Evolutionary conservation across 2,113 vertebrate genomes (phyloP).

Genomic region (Tychaedon coryphoeus): DNA sequence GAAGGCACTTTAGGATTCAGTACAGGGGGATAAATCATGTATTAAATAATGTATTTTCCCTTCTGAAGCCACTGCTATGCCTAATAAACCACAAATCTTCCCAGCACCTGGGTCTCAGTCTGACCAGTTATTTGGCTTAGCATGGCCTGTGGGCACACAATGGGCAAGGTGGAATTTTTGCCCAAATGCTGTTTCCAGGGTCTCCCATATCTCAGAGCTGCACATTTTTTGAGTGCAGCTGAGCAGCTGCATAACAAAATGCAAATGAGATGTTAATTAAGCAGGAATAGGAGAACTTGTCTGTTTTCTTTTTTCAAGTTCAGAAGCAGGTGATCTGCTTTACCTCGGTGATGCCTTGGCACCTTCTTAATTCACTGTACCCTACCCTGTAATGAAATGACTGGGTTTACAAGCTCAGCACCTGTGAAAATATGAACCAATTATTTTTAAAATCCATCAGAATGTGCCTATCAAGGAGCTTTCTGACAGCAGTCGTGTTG

Average conservation of each 20-base stretch:
- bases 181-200: neutral
- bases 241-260: neutral
- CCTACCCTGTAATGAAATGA: neutral
- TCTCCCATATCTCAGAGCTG: neutral
- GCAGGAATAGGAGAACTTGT: neutral
- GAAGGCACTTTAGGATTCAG: neutral
- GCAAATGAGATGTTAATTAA: neutral
- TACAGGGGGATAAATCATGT: neutral
- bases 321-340: neutral
- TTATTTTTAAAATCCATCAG: neutral
- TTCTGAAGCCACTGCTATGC: neutral
- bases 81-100: neutral
- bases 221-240: neutral
- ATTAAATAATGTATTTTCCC: neutral
- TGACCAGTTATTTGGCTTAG: neutral
- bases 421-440: neutral
- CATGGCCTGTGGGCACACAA: neutral
- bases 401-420: neutral
- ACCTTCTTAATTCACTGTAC: neutral
- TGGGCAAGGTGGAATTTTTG: accelerated
- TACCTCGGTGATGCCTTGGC: neutral
- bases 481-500: neutral
- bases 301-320: neutral
- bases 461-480: neutral
- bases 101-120: neutral